Evolutionary conservation across 2,888 invertebrate genomes (phyloP).

Genomic region (Platycheirus albimanus): DNA sequence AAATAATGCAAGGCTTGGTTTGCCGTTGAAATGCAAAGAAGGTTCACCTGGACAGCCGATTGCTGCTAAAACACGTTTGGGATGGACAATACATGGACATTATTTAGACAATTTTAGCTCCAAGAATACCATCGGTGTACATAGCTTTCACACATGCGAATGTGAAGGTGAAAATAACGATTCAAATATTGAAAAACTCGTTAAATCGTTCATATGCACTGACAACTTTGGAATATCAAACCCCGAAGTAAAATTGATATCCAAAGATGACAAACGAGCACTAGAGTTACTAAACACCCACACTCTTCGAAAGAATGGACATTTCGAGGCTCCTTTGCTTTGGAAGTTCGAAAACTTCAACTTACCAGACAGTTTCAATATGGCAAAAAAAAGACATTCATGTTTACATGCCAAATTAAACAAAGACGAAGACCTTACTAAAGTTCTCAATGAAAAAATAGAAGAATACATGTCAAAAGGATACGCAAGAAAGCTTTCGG

Average conservation of each 20-base stretch:
- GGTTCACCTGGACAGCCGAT: constrained; percentile 41
- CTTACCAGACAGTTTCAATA: background rate
- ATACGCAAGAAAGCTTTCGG: background rate
- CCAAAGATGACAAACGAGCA: background rate
- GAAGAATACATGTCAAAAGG: constrained; percentile 4
- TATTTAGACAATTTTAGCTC: background rate
- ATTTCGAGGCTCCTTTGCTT: background rate
- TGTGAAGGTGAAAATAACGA: constrained; percentile 19
- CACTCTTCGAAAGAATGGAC: background rate
- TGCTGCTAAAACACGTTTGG: constrained; percentile 60
- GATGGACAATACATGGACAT: constrained; percentile 47
- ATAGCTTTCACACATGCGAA: constrained; percentile 44
- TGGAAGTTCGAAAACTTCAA: background rate
- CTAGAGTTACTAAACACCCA: background rate
- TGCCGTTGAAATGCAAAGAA: constrained; percentile 49
- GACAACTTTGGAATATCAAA: constrained; percentile 20
- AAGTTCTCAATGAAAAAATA: background rate
- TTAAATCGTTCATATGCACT: background rate
- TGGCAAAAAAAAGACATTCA: background rate
- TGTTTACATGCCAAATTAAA: background rate
- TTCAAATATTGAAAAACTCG: background rate
- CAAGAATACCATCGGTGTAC: background rate
- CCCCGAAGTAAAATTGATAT: background rate
- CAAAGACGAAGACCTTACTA: background rate
- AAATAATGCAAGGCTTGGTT: constrained; percentile 43